phyloP scores from a whole-genome alignment of 1,140 invertebrate genomes.

The Zaprionus kolodkinae region DNA sequence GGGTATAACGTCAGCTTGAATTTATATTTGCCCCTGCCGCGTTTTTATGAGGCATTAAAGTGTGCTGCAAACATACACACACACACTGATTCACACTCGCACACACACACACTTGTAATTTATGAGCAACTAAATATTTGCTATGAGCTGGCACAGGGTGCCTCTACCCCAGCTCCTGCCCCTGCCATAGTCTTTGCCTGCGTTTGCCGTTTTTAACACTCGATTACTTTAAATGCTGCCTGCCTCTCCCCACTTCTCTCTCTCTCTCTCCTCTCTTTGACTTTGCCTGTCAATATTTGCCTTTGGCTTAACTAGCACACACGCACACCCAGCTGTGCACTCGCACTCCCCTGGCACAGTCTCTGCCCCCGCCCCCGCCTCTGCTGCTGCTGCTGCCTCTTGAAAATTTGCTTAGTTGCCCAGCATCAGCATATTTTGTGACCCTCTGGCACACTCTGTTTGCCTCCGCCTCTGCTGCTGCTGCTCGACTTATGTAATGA shows the following conservation, averaged over 20 bases:
- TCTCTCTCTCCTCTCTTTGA: slow-evolving; percentile 41
- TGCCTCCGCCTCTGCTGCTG: slow-evolving; percentile 13
- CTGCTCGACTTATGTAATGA: slow-evolving; percentile 72
- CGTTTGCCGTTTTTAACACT: slow-evolving; percentile 83
- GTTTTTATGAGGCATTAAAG: slow-evolving; percentile 83
- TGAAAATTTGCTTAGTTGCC: slow-evolving; percentile 58
- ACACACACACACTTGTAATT: slow-evolving; percentile 51
- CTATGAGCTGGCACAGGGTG: background rate
- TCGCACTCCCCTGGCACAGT: no score
- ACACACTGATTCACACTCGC: slow-evolving; percentile 9
- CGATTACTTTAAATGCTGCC: slow-evolving; percentile 79
- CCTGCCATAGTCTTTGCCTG: slow-evolving; percentile 66
- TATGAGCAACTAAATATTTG: slow-evolving; percentile 80
- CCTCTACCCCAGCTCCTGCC: background rate
- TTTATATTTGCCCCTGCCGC: slow-evolving; percentile 75
- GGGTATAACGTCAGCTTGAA: slow-evolving; percentile 70
- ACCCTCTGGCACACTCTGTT: slow-evolving; percentile 25
- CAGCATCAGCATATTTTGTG: slow-evolving; percentile 71
- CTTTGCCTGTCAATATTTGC: slow-evolving; percentile 65
- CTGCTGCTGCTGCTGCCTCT: background rate
- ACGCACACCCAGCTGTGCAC: slow-evolving; percentile 21
- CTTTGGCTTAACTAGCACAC: slow-evolving; percentile 76
- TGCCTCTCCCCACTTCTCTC: background rate
- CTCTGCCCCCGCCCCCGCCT: background rate
- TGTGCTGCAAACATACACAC: slow-evolving; percentile 34